phyloP scores from a whole-genome alignment of 2,113 vertebrate species.

The Tricholaema leucomelas region DNA sequence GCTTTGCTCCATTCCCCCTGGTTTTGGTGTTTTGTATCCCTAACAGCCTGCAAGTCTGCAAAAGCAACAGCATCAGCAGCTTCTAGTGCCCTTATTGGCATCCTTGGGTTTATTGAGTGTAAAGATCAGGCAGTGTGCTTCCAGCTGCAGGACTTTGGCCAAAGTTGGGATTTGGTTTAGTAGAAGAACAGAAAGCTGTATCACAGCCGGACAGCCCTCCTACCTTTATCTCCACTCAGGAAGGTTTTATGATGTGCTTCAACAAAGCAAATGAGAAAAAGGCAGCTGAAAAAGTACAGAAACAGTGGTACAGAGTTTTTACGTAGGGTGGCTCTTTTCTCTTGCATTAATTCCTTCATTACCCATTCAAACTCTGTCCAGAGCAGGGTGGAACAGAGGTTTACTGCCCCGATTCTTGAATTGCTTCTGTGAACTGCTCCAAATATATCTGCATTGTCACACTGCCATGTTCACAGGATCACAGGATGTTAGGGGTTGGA shows the following conservation, averaged over 20 bases:
- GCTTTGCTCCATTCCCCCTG: too few relatives aligned
- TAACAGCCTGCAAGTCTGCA: background rate
- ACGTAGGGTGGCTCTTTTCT: background rate
- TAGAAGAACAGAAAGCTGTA: background rate
- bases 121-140: background rate
- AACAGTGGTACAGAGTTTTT: background rate
- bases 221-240: background rate
- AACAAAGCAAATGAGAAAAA: background rate
- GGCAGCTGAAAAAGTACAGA: background rate
- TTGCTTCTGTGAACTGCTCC: background rate
- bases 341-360: background rate
- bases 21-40: constrained; percentile 9
- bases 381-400: background rate
- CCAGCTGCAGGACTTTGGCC: background rate
- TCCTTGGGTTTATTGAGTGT: background rate
- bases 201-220: background rate
- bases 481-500: too few relatives aligned
- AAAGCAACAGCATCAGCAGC: background rate
- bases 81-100: background rate
- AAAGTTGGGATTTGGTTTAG: background rate
- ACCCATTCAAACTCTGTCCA: background rate
- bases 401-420: background rate
- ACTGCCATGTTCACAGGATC: too few relatives aligned
- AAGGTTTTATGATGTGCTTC: background rate
- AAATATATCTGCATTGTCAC: background rate